Evolutionary conservation across 53 echinoderm and acorn worm genomes (phyloP).

Genomic region (Patiria pectinifera): DNA sequence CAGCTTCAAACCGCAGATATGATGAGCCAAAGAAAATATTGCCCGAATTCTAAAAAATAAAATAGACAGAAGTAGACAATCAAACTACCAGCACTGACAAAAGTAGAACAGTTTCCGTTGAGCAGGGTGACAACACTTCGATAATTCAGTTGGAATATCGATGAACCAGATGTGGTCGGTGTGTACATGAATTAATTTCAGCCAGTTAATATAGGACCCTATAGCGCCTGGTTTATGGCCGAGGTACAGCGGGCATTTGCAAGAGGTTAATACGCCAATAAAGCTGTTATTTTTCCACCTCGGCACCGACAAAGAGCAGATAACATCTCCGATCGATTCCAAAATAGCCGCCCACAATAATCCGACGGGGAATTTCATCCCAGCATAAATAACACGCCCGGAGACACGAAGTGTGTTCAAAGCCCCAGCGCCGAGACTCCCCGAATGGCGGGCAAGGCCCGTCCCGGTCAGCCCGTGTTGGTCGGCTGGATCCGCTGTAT

Average conservation of each 20-base stretch:
- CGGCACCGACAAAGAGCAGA: constrained; percentile 61
- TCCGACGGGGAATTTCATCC: constrained; percentile 52
- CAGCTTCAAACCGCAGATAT: too few species aligned
- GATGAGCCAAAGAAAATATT: too few species aligned
- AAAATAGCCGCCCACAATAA: constrained; percentile 55
- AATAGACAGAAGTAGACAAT: not conserved
- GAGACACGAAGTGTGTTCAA: constrained; percentile 56
- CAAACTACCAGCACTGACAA: not conserved
- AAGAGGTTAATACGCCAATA: constrained; percentile 64
- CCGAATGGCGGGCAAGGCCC: constrained; percentile 6
- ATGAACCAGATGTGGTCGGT: constrained; percentile 40
- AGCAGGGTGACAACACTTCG: not conserved
- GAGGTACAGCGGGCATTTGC: constrained; percentile 10
- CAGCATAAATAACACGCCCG: constrained; percentile 53
- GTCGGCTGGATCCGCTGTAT: not conserved
- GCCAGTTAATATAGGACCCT: constrained; percentile 39
- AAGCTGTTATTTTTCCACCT: constrained; percentile 61
- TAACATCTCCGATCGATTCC: constrained; percentile 64
- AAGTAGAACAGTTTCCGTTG: not conserved
- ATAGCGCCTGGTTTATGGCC: constrained; percentile 2
- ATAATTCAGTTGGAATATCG: constrained; percentile 1
- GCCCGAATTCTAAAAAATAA: not conserved
- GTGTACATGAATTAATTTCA: constrained; percentile 56
- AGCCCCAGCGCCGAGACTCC: constrained; percentile 29
- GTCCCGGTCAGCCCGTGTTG: not conserved